Conservation (phyloP, 2,888 invertebrate species). For the Bedellia somnulentella region DNA sequence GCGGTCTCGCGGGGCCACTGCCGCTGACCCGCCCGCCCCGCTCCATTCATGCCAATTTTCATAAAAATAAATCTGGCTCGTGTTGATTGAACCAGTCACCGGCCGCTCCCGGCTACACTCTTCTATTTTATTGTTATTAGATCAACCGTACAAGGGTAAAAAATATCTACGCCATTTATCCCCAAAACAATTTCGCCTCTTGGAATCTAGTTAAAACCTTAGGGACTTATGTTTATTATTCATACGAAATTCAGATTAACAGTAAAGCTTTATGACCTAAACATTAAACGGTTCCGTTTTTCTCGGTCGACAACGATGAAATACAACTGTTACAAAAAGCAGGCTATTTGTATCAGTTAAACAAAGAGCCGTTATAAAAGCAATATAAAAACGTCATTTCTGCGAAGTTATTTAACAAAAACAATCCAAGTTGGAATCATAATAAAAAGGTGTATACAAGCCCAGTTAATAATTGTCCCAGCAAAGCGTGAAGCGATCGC, state of each 20-base stretch:
- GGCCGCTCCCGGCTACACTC: slow-evolving; percentile 43
- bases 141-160: slow-evolving; percentile 49
- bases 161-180: slow-evolving; percentile 57
- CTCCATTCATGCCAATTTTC: slow-evolving; percentile 63
- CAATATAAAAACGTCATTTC: slow-evolving; percentile 1
- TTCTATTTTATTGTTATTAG: slow-evolving; percentile 62
- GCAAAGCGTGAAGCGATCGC: slow-evolving; percentile 23
- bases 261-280: no score
- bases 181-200: slow-evolving; percentile 39
- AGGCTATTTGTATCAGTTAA: slow-evolving; percentile 1
- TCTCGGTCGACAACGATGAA: slow-evolving; percentile 3
- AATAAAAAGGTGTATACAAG: slow-evolving; percentile 14
- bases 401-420: slow-evolving; percentile 7
- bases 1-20: slow-evolving; percentile 52
- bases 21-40: slow-evolving; percentile 48
- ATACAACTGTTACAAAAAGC: slow-evolving; percentile 2
- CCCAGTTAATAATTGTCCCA: slow-evolving; percentile 28
- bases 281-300: no score
- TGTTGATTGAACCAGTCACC: slow-evolving; percentile 60
- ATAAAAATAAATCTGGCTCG: slow-evolving; percentile 60
- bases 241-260: no score
- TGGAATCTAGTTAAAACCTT: no score
- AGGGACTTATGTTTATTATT: no score
- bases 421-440: slow-evolving; percentile 6
- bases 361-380: slow-evolving; percentile 1